A percentile compares a stretch with the other conserved stretches of the same genome.
Conservation (phyloP, 2,888 invertebrate genomes). For the Brachyptera risi region DNA sequence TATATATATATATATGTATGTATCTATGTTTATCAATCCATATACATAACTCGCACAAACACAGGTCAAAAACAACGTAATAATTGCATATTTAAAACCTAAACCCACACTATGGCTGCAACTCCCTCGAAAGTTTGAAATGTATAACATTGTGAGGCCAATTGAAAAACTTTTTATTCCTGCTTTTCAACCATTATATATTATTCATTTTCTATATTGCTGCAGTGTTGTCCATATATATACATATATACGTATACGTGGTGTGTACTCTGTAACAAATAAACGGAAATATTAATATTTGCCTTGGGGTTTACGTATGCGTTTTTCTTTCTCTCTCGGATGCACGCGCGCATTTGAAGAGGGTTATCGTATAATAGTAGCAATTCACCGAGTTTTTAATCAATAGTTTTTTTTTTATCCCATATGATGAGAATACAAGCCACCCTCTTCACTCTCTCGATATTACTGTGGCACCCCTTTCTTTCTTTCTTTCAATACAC, state of each 20-base stretch:
- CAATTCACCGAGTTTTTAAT: conserved; percentile 10
- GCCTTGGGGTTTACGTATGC: conserved; percentile 20
- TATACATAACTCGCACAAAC: too few relatives aligned
- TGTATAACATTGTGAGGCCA: not conserved
- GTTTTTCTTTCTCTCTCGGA: conserved; percentile 6
- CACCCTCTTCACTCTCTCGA: not conserved
- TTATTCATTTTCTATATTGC: conserved; percentile 8
- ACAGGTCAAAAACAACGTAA: too few relatives aligned
- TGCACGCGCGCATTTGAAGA: conserved; percentile 10
- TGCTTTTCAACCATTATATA: conserved; percentile 15
- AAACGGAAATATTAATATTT: conserved; percentile 20
- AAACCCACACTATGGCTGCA: too few relatives aligned
- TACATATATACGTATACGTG: too few relatives aligned
- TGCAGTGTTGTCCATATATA: not conserved
- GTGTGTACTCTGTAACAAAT: conserved; percentile 7
- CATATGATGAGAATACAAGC: conserved; percentile 6
- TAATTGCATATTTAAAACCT: too few relatives aligned
- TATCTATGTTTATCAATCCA: too few relatives aligned
- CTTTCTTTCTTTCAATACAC: not conserved
- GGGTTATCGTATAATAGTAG: conserved; percentile 16
- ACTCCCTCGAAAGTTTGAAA: not conserved
- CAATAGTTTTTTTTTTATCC: conserved; percentile 19
- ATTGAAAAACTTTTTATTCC: conserved; percentile 1
- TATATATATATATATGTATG: too few relatives aligned
- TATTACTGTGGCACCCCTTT: not conserved